Percentiles rank a stretch among this genome's conserved stretches.
These are phyloP conservation scores for Pomatorhinus ruficollis DNA, from an alignment of 2,113 vertebrate species.

Conservation along the genomic window DNA sequence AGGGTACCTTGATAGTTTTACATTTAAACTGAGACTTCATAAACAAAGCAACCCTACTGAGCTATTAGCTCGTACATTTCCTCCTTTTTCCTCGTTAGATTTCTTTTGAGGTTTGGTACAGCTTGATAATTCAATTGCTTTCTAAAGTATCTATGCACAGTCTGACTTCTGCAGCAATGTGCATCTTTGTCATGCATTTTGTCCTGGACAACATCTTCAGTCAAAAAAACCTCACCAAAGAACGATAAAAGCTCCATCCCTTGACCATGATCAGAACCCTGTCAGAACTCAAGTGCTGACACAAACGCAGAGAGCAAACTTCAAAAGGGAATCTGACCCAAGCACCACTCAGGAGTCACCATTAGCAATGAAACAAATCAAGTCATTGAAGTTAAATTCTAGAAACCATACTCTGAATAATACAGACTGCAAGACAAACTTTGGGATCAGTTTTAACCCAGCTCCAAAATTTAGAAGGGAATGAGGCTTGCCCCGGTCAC, in stretches of 20 bases:
- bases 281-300: not conserved
- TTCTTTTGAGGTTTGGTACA: not conserved
- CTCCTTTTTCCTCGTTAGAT: not conserved
- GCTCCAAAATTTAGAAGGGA: not conserved
- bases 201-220: not conserved
- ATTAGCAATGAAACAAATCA: not conserved
- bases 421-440: not conserved
- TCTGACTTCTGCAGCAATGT: not conserved
- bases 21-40: not conserved
- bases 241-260: not conserved
- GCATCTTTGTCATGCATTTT: not conserved
- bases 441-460: not conserved
- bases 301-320: not conserved
- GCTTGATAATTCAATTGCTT: not conserved
- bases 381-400: not conserved
- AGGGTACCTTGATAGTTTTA: not conserved
- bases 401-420: not conserved
- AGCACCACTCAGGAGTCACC: not conserved
- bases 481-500: not conserved
- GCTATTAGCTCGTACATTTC: not conserved
- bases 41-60: not conserved
- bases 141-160: not conserved
- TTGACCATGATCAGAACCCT: not conserved
- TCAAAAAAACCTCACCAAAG: not conserved
- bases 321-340: not conserved